These are phyloP conservation scores for Crossaster papposus DNA, from an alignment of 53 echinoderm and acorn worm genomes.

Conservation along the genomic window DNA sequence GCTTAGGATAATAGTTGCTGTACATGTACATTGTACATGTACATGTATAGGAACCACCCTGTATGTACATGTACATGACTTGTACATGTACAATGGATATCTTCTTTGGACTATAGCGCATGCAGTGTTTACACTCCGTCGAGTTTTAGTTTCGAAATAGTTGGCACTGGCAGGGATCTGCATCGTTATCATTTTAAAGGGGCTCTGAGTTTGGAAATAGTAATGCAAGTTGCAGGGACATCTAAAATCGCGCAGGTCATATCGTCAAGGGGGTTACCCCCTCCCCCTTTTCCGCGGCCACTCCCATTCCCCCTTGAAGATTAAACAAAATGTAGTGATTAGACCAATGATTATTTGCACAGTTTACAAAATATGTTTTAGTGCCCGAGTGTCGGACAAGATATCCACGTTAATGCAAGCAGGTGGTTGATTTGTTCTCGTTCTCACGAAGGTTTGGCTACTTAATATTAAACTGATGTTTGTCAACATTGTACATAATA, in stretches of 20 bases:
- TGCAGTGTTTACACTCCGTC: constrained; percentile 12
- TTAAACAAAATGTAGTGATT: not conserved
- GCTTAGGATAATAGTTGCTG: no score
- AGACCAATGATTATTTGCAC: not conserved
- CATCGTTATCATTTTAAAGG: constrained; percentile 1
- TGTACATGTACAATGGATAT: not conserved
- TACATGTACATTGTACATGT: no score
- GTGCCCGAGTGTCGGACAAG: not conserved
- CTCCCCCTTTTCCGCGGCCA: no score
- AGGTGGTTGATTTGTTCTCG: not conserved
- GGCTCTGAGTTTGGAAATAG: not conserved
- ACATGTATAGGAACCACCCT: no score
- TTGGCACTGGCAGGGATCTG: not conserved
- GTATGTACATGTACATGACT: not conserved
- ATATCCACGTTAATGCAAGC: not conserved
- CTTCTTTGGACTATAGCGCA: not conserved
- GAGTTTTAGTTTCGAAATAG: constrained; percentile 6
- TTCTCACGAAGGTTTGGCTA: not conserved
- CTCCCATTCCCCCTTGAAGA: no score
- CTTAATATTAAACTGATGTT: not conserved
- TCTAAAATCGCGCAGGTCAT: no score
- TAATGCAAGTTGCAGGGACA: no score
- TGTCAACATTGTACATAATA: not conserved
- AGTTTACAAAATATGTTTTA: not conserved
- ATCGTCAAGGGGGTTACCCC: no score